Evolutionary conservation across 2,797 vertebrate species (phyloP).

Genomic region (Falco biarmicus): DNA sequence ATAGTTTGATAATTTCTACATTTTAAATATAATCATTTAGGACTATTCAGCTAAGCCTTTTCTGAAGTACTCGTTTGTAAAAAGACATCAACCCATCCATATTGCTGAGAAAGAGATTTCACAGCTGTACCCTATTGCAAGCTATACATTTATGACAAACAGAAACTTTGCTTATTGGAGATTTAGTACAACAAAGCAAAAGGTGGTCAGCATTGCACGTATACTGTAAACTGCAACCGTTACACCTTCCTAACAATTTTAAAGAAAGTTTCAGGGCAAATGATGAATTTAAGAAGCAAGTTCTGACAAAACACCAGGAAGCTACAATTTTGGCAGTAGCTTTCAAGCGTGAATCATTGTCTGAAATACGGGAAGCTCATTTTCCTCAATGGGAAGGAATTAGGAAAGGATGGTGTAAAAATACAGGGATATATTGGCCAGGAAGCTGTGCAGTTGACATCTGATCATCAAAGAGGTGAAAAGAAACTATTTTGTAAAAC

Average conservation of each 20-base stretch:
- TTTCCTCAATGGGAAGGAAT: not conserved
- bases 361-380: not conserved
- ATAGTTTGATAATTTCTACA: not conserved
- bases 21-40: constrained; percentile 30
- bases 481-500: not conserved
- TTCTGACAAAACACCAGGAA: not conserved
- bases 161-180: not conserved
- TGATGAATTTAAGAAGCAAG: not conserved
- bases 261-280: not conserved
- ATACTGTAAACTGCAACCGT: not conserved
- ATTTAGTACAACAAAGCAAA: not conserved
- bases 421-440: not conserved
- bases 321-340: not conserved
- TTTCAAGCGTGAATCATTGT: not conserved
- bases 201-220: not conserved
- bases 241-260: not conserved
- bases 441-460: not conserved
- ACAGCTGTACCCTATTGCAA: not conserved
- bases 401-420: not conserved
- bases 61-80: not conserved
- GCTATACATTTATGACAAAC: not conserved
- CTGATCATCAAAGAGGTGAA: not conserved
- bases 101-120: not conserved
- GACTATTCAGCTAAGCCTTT: constrained; percentile 5
- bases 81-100: not conserved